Evolutionary conservation across 2,797 vertebrate species (phyloP), one percentile per base, ranked within the genome.

Genomic region (Enteromius paludinosus): DNA sequence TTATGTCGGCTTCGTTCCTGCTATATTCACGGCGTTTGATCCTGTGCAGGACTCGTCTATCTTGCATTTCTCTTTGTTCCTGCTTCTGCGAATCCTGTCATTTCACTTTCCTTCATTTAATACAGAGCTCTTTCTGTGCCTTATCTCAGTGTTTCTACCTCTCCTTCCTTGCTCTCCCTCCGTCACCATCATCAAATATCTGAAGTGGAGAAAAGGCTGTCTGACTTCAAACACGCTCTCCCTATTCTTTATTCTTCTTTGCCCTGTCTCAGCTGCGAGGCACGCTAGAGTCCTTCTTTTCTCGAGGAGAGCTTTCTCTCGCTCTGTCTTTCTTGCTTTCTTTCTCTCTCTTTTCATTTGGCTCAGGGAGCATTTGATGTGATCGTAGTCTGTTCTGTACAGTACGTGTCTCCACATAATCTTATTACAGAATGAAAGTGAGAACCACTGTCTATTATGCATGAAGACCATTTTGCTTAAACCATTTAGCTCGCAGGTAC

Each of bases 141-240:
- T 72, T 49, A 69, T 54, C 75, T 86, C 82, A 41, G 87, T 35
- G 74, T 86, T 81, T 68, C 74, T 61, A 59, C 59, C 54, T 79
- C 82, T 45, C 84, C 43, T 52, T 84, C 84, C 81, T 86, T 35
- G 10, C 47, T 66, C 52, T 56, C 82, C 79, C 81, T 62, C 49
- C 61, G 76, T 28, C 83, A 49, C 86, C 90, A 84, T 88, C 92
- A 91, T 93, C 91, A 91, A 90, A 91, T 92, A 90, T 83, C 78
- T 82, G 86, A 90, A 83, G 70, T 84, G 59, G 87, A 91, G 89
- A 88, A 91, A 90, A 91, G 90, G 89, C 92, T 33, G 81, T 88
- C 90, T 90, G 86, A 93, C 92, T 93, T 95, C 92, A 95, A 93
- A 93, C 88, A 45, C 85, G 7, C 23, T 30, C 87, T 89, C 87